Base-by-base conservation (phyloP, 2,113 vertebrate genomes). In the Tautogolabrus adspersus region DNA sequence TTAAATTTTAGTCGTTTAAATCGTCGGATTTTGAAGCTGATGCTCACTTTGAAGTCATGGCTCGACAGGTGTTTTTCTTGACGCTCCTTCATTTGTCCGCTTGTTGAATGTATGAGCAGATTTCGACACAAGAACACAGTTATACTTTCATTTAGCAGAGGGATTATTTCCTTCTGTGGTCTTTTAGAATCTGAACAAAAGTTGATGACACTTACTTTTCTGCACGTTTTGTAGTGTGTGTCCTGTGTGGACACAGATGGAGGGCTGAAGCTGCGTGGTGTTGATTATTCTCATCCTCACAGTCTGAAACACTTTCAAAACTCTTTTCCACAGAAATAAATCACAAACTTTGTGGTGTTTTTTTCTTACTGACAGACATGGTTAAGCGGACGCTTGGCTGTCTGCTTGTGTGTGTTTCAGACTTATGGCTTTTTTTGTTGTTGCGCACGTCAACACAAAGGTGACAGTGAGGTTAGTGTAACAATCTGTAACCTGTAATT, bases 201-300 rank as follows among this genome's bases (percentile, higher is more conserved):
- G 26, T 26, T 26, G 1, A 3, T 26, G 26, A 26, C 26, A 26
- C 26, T 26, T 3, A 26, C 26, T 26, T 26, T 26, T 26, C 26
- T 26, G 26, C 26, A 26, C 26, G 26, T 26, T 26, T 26, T n/a
- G n/a, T n/a, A n/a, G n/a, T n/a, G n/a, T n/a, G n/a, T n/a, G n/a
- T 51, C 46, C 18, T 37, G 26, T 51, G 63, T 21, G 6, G 46
- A 63, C 60, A 46, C 40, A 62, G 60, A 62, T 62, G 60, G 60
- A 62, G 60, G 15, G 18, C 9, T 34, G 23, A 65, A 49, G 44
- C 63, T 51, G 21, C 46, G 19, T 21, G 5, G n/a, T 16, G 38
- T 62, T 23, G 21, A 18, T 30, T n/a, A 26, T 49, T 19, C 22
- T 49, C 16, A 30, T 49, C 21, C 44, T 12, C 22, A 2, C 40